A percentile compares a stretch with the other conserved stretches of the same genome.
Conservation (phyloP, 1,140 invertebrate species). For the Drosophila ironensis region DNA sequence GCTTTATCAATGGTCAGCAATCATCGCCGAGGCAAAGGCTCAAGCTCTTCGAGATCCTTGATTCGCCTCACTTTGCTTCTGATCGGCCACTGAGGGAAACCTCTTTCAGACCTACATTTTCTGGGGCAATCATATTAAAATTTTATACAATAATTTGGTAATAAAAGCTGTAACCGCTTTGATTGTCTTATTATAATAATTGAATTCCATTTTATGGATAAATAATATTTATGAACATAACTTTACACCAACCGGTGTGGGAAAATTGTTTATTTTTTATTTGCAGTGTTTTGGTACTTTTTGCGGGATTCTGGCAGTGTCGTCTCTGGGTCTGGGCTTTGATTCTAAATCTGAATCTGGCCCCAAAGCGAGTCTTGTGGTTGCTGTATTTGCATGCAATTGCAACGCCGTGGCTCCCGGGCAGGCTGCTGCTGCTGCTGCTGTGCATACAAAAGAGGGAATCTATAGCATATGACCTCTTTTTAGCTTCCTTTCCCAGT, state of each 20-base stretch:
- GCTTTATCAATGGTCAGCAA: conserved; percentile 76
- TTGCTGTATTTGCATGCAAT: conserved; percentile 53
- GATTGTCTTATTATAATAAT: too few species aligned
- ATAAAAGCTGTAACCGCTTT: too few species aligned
- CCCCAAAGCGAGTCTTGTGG: conserved; percentile 22
- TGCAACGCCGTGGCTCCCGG: conserved; percentile 38
- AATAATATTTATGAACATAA: too few species aligned
- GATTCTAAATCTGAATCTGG: conserved; percentile 16
- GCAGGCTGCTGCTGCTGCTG: conserved; percentile 54
- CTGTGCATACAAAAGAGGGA: conserved; percentile 70
- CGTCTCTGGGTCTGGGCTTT: conserved; percentile 68
- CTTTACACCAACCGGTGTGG: too few species aligned
- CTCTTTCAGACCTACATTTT: not conserved
- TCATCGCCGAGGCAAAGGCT: conserved; percentile 48
- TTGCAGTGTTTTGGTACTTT: conserved; percentile 2
- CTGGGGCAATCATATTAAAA: too few species aligned
- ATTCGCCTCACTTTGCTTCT: not conserved
- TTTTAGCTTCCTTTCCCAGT: conserved; percentile 5
- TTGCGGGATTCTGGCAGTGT: conserved; percentile 56
- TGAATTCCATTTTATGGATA: too few species aligned
- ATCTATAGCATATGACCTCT: not conserved
- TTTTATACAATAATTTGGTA: too few species aligned
- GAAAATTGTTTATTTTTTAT: not conserved
- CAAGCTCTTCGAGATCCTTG: conserved; percentile 25
- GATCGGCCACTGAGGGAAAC: not conserved